A percentile compares a stretch with the other conserved stretches of the same genome.
Conservation (phyloP, 2,797 vertebrate genomes). For the Channallabes apus region DNA sequence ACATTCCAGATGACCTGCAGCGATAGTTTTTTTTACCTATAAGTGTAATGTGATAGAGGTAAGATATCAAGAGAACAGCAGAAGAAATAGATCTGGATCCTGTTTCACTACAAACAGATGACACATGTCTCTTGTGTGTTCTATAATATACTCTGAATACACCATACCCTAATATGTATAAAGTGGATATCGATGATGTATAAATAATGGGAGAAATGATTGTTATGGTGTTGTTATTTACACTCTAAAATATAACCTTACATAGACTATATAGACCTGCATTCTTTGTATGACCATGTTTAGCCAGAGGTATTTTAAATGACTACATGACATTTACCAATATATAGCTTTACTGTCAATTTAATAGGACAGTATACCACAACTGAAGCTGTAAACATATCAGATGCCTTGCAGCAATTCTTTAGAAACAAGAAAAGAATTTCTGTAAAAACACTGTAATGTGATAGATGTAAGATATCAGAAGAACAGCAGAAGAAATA, state of each 20-base stretch:
- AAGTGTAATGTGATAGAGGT: background rate
- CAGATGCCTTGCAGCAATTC: background rate
- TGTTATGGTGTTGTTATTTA: background rate
- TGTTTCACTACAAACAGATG: conserved; percentile 44
- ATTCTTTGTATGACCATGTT: background rate
- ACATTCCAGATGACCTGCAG: background rate
- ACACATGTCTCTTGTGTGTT: conserved; percentile 25
- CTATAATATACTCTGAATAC: background rate
- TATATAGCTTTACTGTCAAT: background rate
- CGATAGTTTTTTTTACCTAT: too few relatives aligned
- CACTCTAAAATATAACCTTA: background rate
- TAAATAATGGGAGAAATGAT: background rate
- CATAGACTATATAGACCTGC: background rate
- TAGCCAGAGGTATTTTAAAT: background rate
- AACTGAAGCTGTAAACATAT: background rate
- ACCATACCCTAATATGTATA: background rate
- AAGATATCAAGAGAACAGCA: conserved; percentile 12
- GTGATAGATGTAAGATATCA: conserved; percentile 16
- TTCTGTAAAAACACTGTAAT: background rate
- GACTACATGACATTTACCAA: background rate
- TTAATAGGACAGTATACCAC: conserved; percentile 3
- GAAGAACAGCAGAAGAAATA: background rate
- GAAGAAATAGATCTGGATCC: conserved; percentile 20
- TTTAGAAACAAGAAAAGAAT: background rate
- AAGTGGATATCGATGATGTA: background rate